Percentiles rank a stretch among this genome's conserved stretches.
Conservation (phyloP, 2,113 vertebrate species). For the Tyto alba region DNA sequence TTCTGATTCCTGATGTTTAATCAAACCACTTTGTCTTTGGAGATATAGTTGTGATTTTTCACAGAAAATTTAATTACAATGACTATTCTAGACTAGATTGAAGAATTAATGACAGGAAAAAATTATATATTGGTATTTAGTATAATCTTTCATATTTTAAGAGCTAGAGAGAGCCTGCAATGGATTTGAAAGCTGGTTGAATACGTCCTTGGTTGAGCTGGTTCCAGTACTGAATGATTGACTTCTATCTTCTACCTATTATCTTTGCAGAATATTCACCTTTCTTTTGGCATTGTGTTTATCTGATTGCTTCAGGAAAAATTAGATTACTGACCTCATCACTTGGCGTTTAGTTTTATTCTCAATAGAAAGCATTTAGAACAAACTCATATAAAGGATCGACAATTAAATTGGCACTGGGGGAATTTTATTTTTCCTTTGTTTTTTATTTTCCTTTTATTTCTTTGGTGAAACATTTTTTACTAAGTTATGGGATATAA, state of each 20-base stretch:
- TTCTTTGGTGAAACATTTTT: neutral
- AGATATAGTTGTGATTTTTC: neutral
- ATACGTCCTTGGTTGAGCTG: neutral
- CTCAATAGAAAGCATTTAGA: neutral
- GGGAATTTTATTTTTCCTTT: neutral
- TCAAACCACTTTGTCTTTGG: conserved; percentile 23
- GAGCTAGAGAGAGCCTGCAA: neutral
- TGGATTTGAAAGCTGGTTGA: neutral
- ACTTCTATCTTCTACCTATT: neutral
- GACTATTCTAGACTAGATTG: neutral
- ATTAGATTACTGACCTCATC: conserved; percentile 42
- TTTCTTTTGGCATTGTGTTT: conserved; percentile 20
- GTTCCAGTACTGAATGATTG: neutral
- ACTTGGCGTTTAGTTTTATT: neutral
- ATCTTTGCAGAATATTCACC: conserved; percentile 16
- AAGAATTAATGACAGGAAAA: conserved; percentile 25
- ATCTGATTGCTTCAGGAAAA: conserved; percentile 20
- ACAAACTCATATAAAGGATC: neutral
- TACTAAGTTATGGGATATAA: neutral
- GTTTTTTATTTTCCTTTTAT: neutral
- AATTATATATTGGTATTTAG: neutral
- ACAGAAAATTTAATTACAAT: conserved; percentile 33
- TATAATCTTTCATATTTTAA: neutral
- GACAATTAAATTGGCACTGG: neutral
- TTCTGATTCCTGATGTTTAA: conserved; percentile 39